Evolutionary conservation across 2,888 invertebrate species (phyloP), one percentile per base, ranked within the genome.

Genomic region (Carpatolechia fugitivella): DNA sequence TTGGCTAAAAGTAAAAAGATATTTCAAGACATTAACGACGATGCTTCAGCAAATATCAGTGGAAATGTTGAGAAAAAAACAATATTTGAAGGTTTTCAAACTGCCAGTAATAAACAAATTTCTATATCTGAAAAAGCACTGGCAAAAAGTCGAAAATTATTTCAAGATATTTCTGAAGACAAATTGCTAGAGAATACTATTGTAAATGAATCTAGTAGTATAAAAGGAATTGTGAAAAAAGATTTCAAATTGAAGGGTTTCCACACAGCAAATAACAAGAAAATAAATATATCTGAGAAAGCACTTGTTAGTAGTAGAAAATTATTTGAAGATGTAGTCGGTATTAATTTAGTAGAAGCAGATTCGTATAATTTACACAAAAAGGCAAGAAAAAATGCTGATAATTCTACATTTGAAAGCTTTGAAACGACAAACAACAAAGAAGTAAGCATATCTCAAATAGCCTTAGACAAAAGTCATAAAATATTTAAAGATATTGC

Each of bases 351-450:
- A 56, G 24, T 57, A 30, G 63, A 63, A 51, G 52, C 64, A 38
- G 7, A 16, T 8, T 16, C 8, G 40, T 16, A 18, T 10, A 1
- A 18, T 16, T 16, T 40, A 7, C 40, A 8, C 1, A 29, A n/a
- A n/a, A 41, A 20, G 7, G 5, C 11, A 24, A 24, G 18, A 24
- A n/a, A 24, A 24, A 24, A n/a, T 44, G 24, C n/a, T n/a, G 24
- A 44, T 24, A 24, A 24, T 14, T 38, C 50, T 59, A 66, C 70
- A 61, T 63, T 63, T 50, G 48, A 56, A 53, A 76, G 75, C 35
- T 82, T 82, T 59, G 68, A 72, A 60, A 76, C 78, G 8, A 81
- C 76, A 16, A 75, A 69, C 55, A 79, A 82, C n/a, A 79, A 76
- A 64, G 55, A 60, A 31, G 66, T 85, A 16, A 55, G 56, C 51